Percentiles rank a stretch among this genome's conserved stretches.
Evolutionary conservation across 2,113 vertebrate species (phyloP).

Genomic region (Emydocephalus ijimae): DNA sequence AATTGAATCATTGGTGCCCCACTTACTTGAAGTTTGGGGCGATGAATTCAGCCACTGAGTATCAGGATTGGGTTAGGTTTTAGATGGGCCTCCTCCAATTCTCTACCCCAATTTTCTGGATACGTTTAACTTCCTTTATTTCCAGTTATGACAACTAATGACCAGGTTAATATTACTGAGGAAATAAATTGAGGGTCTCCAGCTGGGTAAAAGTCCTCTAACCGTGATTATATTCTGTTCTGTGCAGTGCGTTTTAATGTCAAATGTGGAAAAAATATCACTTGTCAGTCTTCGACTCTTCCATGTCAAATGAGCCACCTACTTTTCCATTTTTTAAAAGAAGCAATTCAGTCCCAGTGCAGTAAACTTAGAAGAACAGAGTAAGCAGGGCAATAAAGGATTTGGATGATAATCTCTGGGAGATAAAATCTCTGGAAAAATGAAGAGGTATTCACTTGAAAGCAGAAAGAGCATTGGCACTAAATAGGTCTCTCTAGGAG

Average conservation of each 20-base stretch:
- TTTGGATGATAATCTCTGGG: neutral
- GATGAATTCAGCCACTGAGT: neutral
- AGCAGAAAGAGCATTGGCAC: neutral
- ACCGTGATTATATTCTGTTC: no score
- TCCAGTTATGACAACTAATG: neutral
- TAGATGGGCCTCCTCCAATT: neutral
- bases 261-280: neutral
- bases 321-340: neutral
- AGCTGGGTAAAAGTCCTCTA: neutral
- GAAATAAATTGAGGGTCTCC: neutral
- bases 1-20: neutral
- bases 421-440: neutral
- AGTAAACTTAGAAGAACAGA: neutral
- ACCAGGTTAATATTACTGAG: neutral
- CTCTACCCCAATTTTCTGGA: neutral
- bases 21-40: neutral
- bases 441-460: neutral
- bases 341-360: no score
- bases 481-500: neutral
- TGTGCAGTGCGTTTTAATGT: neutral
- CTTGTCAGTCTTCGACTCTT: neutral
- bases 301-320: neutral
- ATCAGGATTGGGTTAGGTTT: neutral
- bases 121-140: neutral
- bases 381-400: neutral